These are phyloP conservation scores for Mobula birostris DNA, from an alignment of 2,113 vertebrate genomes.

Conservation along the genomic window DNA sequence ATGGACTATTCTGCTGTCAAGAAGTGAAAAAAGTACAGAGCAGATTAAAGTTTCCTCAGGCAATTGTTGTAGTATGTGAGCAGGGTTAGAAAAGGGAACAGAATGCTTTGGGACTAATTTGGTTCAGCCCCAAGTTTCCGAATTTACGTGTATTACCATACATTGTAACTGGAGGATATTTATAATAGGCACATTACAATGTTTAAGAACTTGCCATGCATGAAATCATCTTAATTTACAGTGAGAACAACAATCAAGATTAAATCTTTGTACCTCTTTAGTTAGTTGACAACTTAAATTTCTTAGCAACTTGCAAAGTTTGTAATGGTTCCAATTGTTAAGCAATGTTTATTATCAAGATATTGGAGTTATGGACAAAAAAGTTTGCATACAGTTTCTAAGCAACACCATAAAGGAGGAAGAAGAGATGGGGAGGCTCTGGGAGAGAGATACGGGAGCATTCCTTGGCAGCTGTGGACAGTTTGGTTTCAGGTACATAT, in stretches of 20 bases:
- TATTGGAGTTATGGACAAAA: no score
- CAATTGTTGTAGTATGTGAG: background rate
- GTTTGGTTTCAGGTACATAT: no score
- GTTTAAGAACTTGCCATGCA: background rate
- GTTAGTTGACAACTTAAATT: no score
- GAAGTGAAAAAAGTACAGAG: background rate
- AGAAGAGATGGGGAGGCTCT: no score
- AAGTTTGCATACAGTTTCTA: no score
- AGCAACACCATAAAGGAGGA: no score
- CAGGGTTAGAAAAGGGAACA: background rate
- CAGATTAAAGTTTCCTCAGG: background rate
- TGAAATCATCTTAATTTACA: background rate
- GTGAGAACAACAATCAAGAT: background rate
- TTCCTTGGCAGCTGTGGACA: no score
- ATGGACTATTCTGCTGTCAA: slow-evolving; percentile 11
- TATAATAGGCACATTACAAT: background rate
- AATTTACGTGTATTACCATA: background rate
- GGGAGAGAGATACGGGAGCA: no score
- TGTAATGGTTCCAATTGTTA: no score
- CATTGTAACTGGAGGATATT: background rate
- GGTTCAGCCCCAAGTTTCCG: background rate
- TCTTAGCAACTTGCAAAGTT: no score
- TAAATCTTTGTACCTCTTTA: background rate
- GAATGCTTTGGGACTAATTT: background rate
- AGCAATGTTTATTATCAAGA: no score